Conservation (phyloP, 1,140 invertebrate genomes). For the Sinonovacula constricta region DNA sequence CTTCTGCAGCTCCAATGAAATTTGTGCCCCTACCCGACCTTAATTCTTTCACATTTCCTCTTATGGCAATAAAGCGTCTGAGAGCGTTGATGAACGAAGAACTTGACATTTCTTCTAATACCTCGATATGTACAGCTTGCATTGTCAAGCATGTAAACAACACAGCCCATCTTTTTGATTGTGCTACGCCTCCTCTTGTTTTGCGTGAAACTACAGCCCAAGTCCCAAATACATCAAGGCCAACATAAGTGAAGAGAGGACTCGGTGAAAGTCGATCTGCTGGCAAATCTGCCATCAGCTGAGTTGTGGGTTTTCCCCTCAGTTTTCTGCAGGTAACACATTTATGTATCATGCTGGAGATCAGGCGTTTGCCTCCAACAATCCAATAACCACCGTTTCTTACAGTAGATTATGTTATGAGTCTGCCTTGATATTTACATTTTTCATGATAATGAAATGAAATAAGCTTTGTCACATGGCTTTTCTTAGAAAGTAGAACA, state of each 20-base stretch:
- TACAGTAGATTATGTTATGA: slow-evolving; percentile 29
- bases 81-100: neutral
- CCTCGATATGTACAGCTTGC: slow-evolving; percentile 56
- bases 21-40: slow-evolving; percentile 1
- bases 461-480: slow-evolving; percentile 49
- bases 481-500: slow-evolving; percentile 51
- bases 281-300: slow-evolving; percentile 56
- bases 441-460: slow-evolving; percentile 50
- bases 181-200: slow-evolving; percentile 42
- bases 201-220: slow-evolving; percentile 28
- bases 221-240: slow-evolving; percentile 50
- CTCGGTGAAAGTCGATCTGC: slow-evolving; percentile 26
- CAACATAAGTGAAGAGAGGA: slow-evolving; percentile 54
- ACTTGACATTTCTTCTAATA: slow-evolving; percentile 43
- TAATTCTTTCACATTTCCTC: neutral
- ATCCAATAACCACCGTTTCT: slow-evolving; percentile 58
- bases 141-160: slow-evolving; percentile 58
- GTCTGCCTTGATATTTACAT: slow-evolving; percentile 54
- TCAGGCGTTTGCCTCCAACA: slow-evolving; percentile 32
- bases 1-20: slow-evolving; percentile 2
- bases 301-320: neutral
- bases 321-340: slow-evolving; percentile 16
- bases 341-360: slow-evolving; percentile 47
- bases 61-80: neutral
- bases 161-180: slow-evolving; percentile 56